Evolutionary conservation across 2,888 invertebrate species (phyloP), one percentile per base, ranked within the genome.

Genomic region (Octonoba sinensis): DNA sequence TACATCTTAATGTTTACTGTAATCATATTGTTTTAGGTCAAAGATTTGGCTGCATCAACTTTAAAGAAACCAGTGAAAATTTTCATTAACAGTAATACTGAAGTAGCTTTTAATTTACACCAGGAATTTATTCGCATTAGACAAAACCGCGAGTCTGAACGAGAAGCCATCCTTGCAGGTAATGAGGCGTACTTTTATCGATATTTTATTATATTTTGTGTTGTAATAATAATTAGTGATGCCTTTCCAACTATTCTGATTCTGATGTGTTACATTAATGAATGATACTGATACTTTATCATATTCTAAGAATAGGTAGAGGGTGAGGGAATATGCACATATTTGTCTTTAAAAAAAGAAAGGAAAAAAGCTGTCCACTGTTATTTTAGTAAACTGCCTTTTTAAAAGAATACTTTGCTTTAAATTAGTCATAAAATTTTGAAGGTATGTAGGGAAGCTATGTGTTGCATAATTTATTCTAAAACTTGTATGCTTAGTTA

Each of bases 91-190:
- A 96, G 95, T 85, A 98, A 97, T 88, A 95, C 95, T 86, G 96
- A 97, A 86, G 97, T 99, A 1, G 98, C 99, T 0, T 94, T 95
- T 86, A 97, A 97, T 89, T 90, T 99, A 70, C 91, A 97, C 1
- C 99, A 99, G 89, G 99, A 99, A 90, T 99, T 99, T 88, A 93
- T 99, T 73, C 92, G 95, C 86, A 95, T 98, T 84, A 92, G 97
- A n/a, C 92, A 93, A 69, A 94, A 94, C 86, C 93, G 93, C 85
- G 97, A 98, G 89, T 92, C 92, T 0, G 97, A 98, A 89, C 92
- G 99, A 16, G 98, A 99, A 89, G 94, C 97, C 2, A 92, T 99
- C 82, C 89, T 96, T 75, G 92, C 93, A 22, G 83, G 83, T 83
- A 77, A 60, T 24, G 8, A 8, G 11, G 11, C 8, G 11, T 27